phyloP scores from a whole-genome alignment of 2,113 vertebrate species.

The Strix uralensis region DNA sequence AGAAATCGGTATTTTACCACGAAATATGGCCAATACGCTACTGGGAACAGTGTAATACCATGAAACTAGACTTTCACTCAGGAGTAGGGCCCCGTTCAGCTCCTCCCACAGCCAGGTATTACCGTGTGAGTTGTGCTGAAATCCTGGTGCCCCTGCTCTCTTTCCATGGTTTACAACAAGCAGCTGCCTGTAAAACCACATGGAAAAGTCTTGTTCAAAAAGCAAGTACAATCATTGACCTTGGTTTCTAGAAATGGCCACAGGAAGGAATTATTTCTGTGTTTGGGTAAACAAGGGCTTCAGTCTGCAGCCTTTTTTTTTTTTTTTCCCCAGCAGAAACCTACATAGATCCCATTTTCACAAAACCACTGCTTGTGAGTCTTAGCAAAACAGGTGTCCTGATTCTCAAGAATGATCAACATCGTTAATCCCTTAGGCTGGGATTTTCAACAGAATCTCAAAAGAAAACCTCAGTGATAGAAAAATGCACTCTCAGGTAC shows the following conservation, averaged over 20 bases:
- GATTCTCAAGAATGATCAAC: background rate
- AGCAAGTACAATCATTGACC: background rate
- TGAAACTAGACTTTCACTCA: background rate
- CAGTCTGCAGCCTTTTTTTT: background rate
- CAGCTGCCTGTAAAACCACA: background rate
- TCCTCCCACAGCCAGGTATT: background rate
- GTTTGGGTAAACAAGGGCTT: background rate
- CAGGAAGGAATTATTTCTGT: background rate
- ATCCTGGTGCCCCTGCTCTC: background rate
- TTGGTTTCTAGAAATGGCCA: background rate
- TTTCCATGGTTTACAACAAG: background rate
- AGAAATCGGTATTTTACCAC: background rate
- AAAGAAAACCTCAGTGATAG: background rate
- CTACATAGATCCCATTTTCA: background rate
- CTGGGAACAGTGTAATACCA: background rate
- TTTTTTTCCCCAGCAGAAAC: background rate
- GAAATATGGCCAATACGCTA: background rate
- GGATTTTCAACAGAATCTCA: background rate
- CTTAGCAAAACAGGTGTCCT: background rate
- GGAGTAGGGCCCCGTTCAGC: background rate
- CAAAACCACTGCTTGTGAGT: background rate
- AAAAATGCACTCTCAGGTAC: background rate
- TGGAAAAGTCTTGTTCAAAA: constrained; percentile 20
- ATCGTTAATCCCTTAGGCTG: background rate
- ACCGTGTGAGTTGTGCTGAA: background rate